These are phyloP conservation scores for Ecliptopera silaceata DNA, from an alignment of 2,888 invertebrate species.

Conservation along the genomic window DNA sequence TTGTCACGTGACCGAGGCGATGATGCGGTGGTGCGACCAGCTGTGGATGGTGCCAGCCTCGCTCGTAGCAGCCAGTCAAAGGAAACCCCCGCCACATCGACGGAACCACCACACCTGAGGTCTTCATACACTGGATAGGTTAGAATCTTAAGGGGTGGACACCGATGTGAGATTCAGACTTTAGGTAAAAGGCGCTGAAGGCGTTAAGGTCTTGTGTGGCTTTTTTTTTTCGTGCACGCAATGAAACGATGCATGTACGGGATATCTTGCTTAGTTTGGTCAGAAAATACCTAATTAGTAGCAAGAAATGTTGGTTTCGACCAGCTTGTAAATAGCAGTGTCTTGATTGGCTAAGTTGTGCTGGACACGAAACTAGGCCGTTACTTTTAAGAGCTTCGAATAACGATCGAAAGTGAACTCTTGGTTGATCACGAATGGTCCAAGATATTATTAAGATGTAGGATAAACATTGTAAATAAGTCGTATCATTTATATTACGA, in stretches of 20 bases:
- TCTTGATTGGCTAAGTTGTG: constrained; percentile 31
- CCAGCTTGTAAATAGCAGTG: constrained; percentile 1
- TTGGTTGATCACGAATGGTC: background rate
- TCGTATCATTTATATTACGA: constrained; percentile 15
- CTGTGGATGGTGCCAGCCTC: constrained; percentile 92
- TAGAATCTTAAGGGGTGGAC: constrained; percentile 6
- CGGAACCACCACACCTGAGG: constrained; percentile 64
- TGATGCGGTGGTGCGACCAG: constrained; percentile 89
- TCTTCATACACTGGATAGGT: constrained; percentile 2
- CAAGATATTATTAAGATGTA: background rate
- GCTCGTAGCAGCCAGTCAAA: constrained; percentile 83
- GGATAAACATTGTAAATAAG: constrained; percentile 19
- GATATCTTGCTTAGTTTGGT: background rate
- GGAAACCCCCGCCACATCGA: constrained; percentile 64
- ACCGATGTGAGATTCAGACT: background rate
- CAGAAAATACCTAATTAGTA: background rate
- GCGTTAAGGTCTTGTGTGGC: background rate
- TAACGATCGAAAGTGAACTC: constrained; percentile 6
- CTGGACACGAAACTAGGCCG: constrained; percentile 12
- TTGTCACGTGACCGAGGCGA: constrained; percentile 91
- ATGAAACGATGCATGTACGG: background rate
- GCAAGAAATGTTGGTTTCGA: background rate
- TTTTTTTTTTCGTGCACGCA: background rate
- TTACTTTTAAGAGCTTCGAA: background rate
- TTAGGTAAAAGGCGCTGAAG: background rate